These are phyloP conservation scores for Lophura nycthemera DNA, from an alignment of 2,113 vertebrate species.

Conservation along the genomic window DNA sequence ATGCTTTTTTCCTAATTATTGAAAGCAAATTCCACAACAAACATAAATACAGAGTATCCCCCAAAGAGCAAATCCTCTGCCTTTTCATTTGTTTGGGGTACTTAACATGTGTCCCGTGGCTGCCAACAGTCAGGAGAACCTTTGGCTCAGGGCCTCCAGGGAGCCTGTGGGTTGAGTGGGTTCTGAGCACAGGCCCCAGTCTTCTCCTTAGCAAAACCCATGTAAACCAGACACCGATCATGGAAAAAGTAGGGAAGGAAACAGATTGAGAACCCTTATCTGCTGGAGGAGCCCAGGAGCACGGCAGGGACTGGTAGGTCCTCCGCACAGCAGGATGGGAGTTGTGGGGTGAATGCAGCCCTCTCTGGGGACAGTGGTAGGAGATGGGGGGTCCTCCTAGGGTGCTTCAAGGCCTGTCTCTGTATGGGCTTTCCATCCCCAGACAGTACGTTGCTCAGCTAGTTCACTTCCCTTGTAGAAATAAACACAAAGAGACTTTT, in stretches of 20 bases:
- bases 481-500: neutral
- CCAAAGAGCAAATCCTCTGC: neutral
- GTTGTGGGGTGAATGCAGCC: rapidly evolving
- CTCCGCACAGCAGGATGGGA: neutral
- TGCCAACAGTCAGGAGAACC: neutral
- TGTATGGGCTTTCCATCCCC: neutral
- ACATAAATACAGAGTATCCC: neutral
- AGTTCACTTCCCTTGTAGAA: neutral
- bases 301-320: neutral
- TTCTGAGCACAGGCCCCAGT: too few relatives aligned
- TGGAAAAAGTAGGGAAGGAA: neutral
- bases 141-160: neutral
- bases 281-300: rapidly evolving
- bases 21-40: neutral
- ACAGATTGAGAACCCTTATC: rapidly evolving
- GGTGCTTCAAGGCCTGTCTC: neutral
- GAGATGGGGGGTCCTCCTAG: neutral
- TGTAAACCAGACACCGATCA: rapidly evolving
- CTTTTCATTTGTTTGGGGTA: neutral
- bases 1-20: neutral
- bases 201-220: neutral
- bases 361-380: neutral
- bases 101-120: neutral
- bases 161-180: neutral
- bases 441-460: neutral